phyloP scores from a whole-genome alignment of 2,888 invertebrate species.

The Busseola fusca region DNA sequence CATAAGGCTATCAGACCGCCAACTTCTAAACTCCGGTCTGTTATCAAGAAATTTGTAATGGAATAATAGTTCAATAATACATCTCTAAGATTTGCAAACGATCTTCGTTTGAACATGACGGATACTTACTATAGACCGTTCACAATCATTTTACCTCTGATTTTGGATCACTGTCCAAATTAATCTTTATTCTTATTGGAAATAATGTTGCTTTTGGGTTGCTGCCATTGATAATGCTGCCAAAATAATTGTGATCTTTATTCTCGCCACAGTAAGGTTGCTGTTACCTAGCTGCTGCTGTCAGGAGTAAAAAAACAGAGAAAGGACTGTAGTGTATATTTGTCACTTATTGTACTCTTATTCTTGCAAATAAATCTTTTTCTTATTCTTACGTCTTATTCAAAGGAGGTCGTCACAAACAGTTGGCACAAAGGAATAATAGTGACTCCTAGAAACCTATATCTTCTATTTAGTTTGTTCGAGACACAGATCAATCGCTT shows the following conservation, averaged over 20 bases:
- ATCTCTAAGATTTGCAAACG: background rate
- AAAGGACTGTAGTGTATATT: background rate
- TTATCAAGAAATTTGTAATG: no score
- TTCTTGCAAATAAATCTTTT: background rate
- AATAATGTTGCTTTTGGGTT: background rate
- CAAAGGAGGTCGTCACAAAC: background rate
- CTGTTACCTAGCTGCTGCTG: no score
- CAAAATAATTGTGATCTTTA: background rate
- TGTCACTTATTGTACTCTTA: background rate
- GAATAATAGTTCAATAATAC: no score
- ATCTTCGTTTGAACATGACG: background rate
- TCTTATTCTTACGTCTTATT: background rate
- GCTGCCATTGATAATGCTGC: background rate
- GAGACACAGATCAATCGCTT: conserved; percentile 3
- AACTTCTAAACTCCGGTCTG: no score
- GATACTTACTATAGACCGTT: background rate
- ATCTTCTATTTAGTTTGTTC: background rate
- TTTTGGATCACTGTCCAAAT: no score
- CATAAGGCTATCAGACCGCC: no score
- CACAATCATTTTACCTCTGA: no score
- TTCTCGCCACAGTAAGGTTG: background rate
- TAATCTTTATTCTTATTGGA: no score
- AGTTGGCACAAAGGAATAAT: background rate
- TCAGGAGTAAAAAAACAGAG: no score
- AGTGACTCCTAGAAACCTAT: background rate